Base-by-base conservation (phyloP, 2,888 invertebrate genomes). In the Apamea epomidion region DNA sequence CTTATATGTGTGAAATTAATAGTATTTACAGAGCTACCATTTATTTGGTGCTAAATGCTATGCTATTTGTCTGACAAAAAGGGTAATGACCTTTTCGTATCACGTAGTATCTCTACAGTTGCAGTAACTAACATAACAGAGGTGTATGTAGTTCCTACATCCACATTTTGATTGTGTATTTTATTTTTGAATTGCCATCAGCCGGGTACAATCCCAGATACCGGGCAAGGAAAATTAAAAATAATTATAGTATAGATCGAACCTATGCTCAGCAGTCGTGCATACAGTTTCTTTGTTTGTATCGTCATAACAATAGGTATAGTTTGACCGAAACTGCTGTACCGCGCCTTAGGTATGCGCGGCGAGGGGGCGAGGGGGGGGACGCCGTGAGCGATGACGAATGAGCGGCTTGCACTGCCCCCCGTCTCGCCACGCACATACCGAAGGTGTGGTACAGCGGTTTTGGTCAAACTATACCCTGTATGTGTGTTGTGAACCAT, bases 51-150 rank as follows among this genome's bases (percentile, higher is more conserved):
- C 37, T 25, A n/a, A 32, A 10, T 29, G 64, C 21, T 10, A 16
- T 18, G 45, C 21, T 16, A 16, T 48, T 64, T 74, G 42, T 75
- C 37, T 62, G 16, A 37, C 29, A 37, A 68, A 42, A 72, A 83
- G 62, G 68, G 25, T 16, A 76, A 67, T 77, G 60, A 82, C 51
- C 37, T 48, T 62, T 58, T 76, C 25, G 14, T 76, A 42, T 48
- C 29, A 32, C 29, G 29, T 64, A 54, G 8, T 51, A 21, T 8
- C 12, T 80, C 60, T 12, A 51, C 29, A 62, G 29, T 32, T n/a
- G 42, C 25, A 48, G 25, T 29, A 51, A 32, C 18, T 64, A 65
- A 74, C 21, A 74, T 10, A 64, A 64, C 25, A 25, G 10, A 62
- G 21, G 21, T 29, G 14, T 75, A n/a, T 58, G 54, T 75, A 8